phyloP scores from a whole-genome alignment of 2,888 invertebrate species.

The Frankliniella intonsa region DNA sequence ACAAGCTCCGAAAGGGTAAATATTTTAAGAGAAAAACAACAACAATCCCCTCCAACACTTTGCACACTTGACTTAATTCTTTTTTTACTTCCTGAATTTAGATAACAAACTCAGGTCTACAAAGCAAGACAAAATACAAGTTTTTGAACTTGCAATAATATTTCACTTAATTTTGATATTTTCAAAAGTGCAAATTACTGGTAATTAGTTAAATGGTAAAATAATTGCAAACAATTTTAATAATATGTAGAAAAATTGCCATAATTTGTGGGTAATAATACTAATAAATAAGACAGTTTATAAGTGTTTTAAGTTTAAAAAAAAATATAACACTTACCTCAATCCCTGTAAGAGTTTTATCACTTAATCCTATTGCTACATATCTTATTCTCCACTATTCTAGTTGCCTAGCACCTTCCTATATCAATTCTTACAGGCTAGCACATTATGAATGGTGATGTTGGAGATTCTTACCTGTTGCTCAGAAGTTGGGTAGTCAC shows the following conservation, averaged over 20 bases:
- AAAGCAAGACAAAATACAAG: too few relatives aligned
- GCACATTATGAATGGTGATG: neutral
- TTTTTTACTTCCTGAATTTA: too few relatives aligned
- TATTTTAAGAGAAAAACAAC: neutral
- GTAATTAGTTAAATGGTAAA: neutral
- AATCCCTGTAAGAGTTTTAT: constrained; percentile 19
- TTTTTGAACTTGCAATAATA: too few relatives aligned
- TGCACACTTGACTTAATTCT: neutral
- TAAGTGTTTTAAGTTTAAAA: neutral
- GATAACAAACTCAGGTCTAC: too few relatives aligned
- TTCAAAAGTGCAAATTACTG: neutral
- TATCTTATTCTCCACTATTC: neutral
- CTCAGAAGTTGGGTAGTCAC: constrained; percentile 68
- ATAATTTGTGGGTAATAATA: too few relatives aligned
- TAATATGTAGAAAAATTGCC: neutral
- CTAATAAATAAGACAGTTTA: too few relatives aligned
- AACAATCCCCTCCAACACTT: neutral
- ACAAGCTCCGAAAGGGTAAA: neutral
- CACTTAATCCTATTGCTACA: neutral
- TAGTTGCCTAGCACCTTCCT: constrained; percentile 14
- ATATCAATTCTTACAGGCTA: neutral
- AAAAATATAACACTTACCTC: constrained; percentile 4
- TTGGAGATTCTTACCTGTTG: constrained; percentile 61
- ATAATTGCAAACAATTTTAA: neutral
- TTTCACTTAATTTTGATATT: too few relatives aligned